Conservation (phyloP, 2,797 vertebrate species). For the Saguinus oedipus region DNA sequence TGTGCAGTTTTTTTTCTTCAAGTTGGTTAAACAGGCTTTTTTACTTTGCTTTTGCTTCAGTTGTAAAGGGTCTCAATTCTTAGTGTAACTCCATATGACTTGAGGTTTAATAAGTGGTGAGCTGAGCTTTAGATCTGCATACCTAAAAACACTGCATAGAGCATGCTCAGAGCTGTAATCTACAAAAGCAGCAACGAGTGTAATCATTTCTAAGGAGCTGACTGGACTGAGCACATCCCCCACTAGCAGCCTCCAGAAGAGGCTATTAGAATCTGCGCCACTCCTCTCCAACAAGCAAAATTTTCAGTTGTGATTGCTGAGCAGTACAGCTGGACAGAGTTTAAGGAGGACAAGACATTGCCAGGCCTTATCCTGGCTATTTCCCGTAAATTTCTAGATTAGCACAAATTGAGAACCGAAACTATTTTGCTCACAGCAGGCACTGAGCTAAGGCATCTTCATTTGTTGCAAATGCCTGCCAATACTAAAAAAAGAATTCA, state of each 20-base stretch:
- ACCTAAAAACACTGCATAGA: not conserved
- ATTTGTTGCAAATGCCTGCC: not conserved
- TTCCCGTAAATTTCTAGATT: slow-evolving; percentile 22
- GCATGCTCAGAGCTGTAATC: not conserved
- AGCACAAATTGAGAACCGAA: not conserved
- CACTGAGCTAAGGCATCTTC: not conserved
- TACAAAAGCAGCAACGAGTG: not conserved
- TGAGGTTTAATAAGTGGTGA: not conserved
- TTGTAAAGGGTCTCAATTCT: not conserved
- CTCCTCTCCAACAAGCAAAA: not conserved
- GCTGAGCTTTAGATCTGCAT: not conserved
- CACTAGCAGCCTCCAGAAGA: not conserved
- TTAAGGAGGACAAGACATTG: not conserved
- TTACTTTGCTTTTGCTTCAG: not conserved
- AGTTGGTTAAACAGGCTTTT: not conserved
- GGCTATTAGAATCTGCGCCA: not conserved
- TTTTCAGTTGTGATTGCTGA: not conserved
- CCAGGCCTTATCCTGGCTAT: not conserved
- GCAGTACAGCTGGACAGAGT: not conserved
- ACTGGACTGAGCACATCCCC: not conserved
- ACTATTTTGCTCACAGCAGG: slow-evolving; percentile 37
- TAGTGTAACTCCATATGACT: not conserved
- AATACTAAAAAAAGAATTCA: slow-evolving; percentile 11
- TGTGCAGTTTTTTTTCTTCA: not conserved
- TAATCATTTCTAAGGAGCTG: not conserved